Evolutionary conservation across 2,113 vertebrate genomes (phyloP), one percentile per base, ranked within the genome.

Genomic region (Geococcyx californianus): DNA sequence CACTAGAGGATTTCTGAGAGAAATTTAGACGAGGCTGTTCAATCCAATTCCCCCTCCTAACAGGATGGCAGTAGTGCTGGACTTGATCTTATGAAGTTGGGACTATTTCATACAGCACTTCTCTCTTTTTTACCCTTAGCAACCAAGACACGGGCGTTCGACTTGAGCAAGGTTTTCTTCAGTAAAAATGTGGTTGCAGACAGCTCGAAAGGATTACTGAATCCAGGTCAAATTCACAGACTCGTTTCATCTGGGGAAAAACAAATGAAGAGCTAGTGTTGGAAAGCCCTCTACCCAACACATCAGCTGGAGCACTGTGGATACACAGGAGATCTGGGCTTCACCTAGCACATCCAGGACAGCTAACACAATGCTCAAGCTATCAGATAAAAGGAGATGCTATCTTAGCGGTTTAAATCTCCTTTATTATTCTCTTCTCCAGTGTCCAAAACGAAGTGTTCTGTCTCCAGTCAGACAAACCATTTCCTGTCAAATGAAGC

Each of bases 231-330:
- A 83, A 89, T 64, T 75, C 73, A 75, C 49, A 42, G 60, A 59
- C 85, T 84, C 81, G 86, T 84, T 94, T 94, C 26, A 84, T 70
- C 76, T 68, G 47, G 56, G 51, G 34, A 64, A 85, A 93, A 93
- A 60, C n/a, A 79, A 79, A 52, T 23, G 36, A 31, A 81, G 34
- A 81, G n/a, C 15, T 47, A 74, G 18, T 59, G 60, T 28, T 38
- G 24, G 36, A 84, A 86, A 87, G 56, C 24, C 18, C 36, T 72
- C 31, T 56, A 64, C 28, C 44, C 51, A 38, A 3, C 0, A 52
- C 24, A 23, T 76, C 70, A 34, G 31, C 7, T 49, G 45, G 25
- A 67, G 21, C 13, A 5, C 60, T 60, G 52, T 12, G 25, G 34
- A 25, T 68, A 44, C 0, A 1, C 7, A 66, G 38, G 54, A 85